Percentiles rank a stretch among this genome's conserved stretches.
Conservation (phyloP, 2,797 vertebrate genomes). For the Phataginus tricuspis region DNA sequence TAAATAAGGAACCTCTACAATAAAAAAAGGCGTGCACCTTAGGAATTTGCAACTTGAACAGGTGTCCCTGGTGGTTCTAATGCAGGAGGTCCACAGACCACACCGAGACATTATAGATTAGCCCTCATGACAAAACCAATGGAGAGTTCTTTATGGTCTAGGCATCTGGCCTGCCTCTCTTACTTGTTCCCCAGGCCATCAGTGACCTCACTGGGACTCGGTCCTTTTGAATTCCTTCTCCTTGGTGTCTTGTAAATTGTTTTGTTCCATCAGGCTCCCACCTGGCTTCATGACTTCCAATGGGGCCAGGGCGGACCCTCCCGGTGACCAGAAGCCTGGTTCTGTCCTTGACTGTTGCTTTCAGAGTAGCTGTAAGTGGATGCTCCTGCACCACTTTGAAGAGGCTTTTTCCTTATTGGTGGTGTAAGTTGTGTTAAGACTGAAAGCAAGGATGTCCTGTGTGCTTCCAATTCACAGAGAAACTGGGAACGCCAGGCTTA, state of each 20-base stretch:
- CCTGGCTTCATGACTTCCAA: background rate
- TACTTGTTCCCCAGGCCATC: background rate
- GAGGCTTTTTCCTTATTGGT: background rate
- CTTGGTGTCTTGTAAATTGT: background rate
- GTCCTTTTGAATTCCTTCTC: background rate
- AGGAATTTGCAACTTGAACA: background rate
- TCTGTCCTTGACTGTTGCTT: background rate
- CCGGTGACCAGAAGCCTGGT: background rate
- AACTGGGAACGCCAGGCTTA: background rate
- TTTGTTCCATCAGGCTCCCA: background rate
- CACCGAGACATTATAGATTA: background rate
- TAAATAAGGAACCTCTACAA: background rate
- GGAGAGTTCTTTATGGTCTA: background rate
- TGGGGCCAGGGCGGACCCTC: background rate
- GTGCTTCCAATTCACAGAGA: background rate
- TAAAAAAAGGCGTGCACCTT: background rate
- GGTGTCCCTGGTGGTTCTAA: background rate
- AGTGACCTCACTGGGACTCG: background rate
- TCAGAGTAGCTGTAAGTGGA: accelerated
- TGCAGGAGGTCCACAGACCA: background rate
- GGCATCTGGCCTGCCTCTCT: background rate
- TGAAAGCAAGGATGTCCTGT: background rate
- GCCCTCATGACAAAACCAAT: background rate
- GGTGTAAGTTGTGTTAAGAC: background rate
- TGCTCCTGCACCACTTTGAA: background rate